Base-by-base conservation (phyloP, 2,888 invertebrate genomes). In the Parapristionchus giblindavisi region DNA sequence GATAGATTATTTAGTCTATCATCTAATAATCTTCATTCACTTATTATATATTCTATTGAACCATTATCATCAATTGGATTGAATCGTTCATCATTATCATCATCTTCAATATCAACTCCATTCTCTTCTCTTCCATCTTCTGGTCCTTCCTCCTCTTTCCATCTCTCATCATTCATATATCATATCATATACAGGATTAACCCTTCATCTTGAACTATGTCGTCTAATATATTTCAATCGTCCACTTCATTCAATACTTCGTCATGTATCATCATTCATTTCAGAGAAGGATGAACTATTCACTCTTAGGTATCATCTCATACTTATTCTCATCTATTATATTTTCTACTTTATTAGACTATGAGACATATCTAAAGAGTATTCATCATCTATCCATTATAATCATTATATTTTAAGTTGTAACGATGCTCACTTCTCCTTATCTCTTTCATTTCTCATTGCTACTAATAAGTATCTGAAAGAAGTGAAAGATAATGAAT, bases 171-270 rank as follows among this genome's bases (percentile, higher is more conserved):
- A 54, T 54, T 24, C 32, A 52, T 27, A 54, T 32, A n/a, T 56
- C 40, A 27, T 56, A 3, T 21, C 27, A 27, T 58, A 17, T 58
- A 40, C 24, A 63, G 63, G 63, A 14, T 63, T 63, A 4, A 66
- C 38, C n/a, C 48, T 48, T 29, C 70, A 52, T 38, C 52, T 70
- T 54, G 70, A 70, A 27, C 6, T 54, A 29, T 34, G 36, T 38
- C 70, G 70, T 54, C 54, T 27, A 54, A n/a, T 70, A 17, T 70
- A 24, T 40, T 70, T 54, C 38, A 21, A 56, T 21, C 52, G 38
- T 17, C 27, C 36, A 14, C 36, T 43, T n/a, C 32, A 48, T 34
- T 24, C 4, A 5, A 34, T 29, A n/a, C 51, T 66, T 65, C 43
- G 36, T 21, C 40, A 27, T 11, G 48, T 65, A 3, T 61, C 21